phyloP scores from a whole-genome alignment of 2,113 vertebrate genomes.

The Forbesichthys papilliferus region DNA sequence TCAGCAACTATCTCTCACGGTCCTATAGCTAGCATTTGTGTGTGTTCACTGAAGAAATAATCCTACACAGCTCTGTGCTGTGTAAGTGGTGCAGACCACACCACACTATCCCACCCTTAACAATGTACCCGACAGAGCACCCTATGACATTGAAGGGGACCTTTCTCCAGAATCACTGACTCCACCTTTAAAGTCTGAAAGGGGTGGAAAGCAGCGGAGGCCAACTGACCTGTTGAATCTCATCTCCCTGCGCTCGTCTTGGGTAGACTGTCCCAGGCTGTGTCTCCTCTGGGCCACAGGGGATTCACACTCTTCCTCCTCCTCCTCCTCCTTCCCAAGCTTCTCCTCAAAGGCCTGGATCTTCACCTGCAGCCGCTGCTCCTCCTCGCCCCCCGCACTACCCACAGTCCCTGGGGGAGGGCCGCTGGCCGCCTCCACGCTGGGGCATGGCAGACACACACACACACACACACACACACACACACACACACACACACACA shows the following conservation, averaged over 20 bases:
- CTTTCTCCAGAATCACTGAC: neutral
- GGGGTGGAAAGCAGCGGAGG: neutral
- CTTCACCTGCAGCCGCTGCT: conserved; percentile 82
- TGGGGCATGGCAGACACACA: neutral
- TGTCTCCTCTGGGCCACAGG: conserved; percentile 76
- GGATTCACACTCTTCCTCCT: conserved; percentile 68
- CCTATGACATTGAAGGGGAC: too few relatives aligned
- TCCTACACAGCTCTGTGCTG: too few relatives aligned
- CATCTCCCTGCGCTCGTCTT: conserved; percentile 83
- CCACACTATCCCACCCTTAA: too few relatives aligned
- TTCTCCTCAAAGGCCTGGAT: conserved; percentile 84
- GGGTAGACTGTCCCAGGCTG: conserved; percentile 81
- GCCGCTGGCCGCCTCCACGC: conserved; percentile 33
- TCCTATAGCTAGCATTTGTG: too few relatives aligned
- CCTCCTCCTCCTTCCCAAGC: conserved; percentile 53
- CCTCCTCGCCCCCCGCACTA: conserved; percentile 60
- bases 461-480: neutral
- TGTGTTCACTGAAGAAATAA: too few relatives aligned
- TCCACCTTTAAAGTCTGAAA: neutral
- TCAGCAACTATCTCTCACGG: too few relatives aligned
- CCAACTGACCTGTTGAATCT: conserved; percentile 85
- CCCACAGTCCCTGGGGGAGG: conserved; percentile 59
- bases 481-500: too few relatives aligned
- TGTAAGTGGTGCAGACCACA: too few relatives aligned
- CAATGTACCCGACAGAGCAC: too few relatives aligned